phyloP scores from a whole-genome alignment of 2,888 invertebrate species.

The Melipona beecheii region DNA sequence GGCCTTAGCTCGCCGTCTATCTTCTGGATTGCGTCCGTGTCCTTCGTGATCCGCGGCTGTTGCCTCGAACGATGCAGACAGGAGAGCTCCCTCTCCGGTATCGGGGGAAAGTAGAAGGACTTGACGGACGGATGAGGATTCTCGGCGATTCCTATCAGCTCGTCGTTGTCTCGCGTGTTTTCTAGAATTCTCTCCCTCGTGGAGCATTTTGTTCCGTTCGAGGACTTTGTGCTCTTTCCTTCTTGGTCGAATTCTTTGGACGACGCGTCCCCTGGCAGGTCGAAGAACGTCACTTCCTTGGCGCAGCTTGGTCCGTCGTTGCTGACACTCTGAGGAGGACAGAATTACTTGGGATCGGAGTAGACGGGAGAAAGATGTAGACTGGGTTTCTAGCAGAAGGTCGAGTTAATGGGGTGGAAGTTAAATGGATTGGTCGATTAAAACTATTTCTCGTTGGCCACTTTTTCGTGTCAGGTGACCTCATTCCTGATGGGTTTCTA shows the following conservation, averaged over 20 bases:
- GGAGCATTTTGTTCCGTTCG: background rate
- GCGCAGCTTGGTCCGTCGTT: background rate
- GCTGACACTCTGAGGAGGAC: background rate
- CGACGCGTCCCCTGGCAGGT: background rate
- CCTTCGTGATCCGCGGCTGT: conserved; percentile 49
- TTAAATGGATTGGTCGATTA: background rate
- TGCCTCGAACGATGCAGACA: background rate
- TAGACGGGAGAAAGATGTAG: background rate
- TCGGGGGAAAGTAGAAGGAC: conserved; percentile 70
- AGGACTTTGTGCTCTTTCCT: background rate
- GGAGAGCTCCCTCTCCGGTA: conserved; percentile 25
- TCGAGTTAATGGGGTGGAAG: background rate
- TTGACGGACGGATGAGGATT: conserved; percentile 70
- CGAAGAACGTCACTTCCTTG: conserved; percentile 36
- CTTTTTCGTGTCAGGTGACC: background rate
- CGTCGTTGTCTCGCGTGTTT: conserved; percentile 38
- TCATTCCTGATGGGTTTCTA: background rate
- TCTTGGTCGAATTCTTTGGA: background rate
- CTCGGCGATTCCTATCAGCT: conserved; percentile 66
- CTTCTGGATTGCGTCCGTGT: conserved; percentile 63
- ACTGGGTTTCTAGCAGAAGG: background rate
- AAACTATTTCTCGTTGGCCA: background rate
- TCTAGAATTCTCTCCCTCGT: background rate
- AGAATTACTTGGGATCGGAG: background rate
- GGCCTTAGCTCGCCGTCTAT: conserved; percentile 73